Evolutionary conservation across 2,888 invertebrate species (phyloP).

Genomic region (Drosophila kokeensis): DNA sequence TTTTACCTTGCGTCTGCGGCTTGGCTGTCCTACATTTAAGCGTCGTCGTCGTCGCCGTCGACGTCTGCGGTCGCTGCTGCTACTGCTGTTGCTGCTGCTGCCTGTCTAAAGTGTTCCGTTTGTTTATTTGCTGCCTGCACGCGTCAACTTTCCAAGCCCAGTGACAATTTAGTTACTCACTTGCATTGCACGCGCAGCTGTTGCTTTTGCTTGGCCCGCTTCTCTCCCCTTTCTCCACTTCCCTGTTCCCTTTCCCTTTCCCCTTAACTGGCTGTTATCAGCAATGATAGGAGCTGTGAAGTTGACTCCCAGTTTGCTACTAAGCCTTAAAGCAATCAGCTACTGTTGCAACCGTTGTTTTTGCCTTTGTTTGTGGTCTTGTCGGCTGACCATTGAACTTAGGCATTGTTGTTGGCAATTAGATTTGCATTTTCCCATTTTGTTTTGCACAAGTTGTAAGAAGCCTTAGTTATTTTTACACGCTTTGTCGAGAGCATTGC

Average conservation of each 20-base stretch:
- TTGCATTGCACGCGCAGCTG: slow-evolving; percentile 43
- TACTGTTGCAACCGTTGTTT: slow-evolving; percentile 13
- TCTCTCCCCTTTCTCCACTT: not conserved
- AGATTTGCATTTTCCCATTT: slow-evolving; percentile 60
- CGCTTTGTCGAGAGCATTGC: slow-evolving; percentile 9
- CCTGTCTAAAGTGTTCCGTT: slow-evolving; percentile 58
- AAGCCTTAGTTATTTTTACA: slow-evolving; percentile 44
- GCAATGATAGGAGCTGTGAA: slow-evolving; percentile 19
- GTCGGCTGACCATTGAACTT: slow-evolving; percentile 72
- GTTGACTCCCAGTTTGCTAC: slow-evolving; percentile 17
- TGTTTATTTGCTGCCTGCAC: slow-evolving; percentile 50
- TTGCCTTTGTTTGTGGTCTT: slow-evolving; percentile 13
- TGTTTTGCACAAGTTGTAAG: slow-evolving; percentile 52
- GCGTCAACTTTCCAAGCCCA: slow-evolving; percentile 61
- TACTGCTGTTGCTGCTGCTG: not conserved
- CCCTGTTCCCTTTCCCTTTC: not conserved
- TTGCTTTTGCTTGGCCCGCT: slow-evolving; percentile 2
- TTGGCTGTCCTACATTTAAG: slow-evolving; percentile 66
- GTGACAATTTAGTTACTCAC: slow-evolving; percentile 63
- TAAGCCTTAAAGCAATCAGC: slow-evolving; percentile 11
- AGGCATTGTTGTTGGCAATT: slow-evolving; percentile 65
- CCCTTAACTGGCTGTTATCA: slow-evolving; percentile 9
- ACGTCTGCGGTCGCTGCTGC: slow-evolving; percentile 15
- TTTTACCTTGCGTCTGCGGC: slow-evolving; percentile 46
- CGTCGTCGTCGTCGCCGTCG: slow-evolving; percentile 28